Evolutionary conservation across 2,113 vertebrate species (phyloP).

Genomic region (Cebidichthys violaceus): DNA sequence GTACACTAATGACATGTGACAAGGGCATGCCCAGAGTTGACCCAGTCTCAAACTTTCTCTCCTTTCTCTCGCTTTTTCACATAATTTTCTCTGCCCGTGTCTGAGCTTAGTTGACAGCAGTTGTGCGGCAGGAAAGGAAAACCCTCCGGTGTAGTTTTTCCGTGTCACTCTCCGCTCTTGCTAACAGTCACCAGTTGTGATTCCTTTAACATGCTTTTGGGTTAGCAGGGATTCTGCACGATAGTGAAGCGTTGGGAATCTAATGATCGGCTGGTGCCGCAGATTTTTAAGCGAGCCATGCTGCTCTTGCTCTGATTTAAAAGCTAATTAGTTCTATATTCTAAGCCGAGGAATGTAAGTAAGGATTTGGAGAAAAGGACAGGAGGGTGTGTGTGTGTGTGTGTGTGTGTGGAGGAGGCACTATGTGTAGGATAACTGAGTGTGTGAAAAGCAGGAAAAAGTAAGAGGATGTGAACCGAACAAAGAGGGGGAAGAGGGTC

Average conservation of each 20-base stretch:
- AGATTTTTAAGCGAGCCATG: slow-evolving; percentile 36
- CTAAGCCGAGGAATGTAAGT: slow-evolving; percentile 51
- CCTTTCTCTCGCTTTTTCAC: slow-evolving; percentile 65
- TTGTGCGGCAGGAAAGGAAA: slow-evolving; percentile 64
- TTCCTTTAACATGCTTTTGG: slow-evolving; percentile 62
- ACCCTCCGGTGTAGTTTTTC: slow-evolving; percentile 72
- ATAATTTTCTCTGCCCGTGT: slow-evolving; percentile 52
- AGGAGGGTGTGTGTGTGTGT: slow-evolving; percentile 1
- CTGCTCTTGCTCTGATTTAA: slow-evolving; percentile 49
- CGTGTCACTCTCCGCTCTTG: slow-evolving; percentile 67
- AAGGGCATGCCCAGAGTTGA: slow-evolving; percentile 70
- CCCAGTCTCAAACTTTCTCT: slow-evolving; percentile 75
- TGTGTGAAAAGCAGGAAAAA: slow-evolving; percentile 39
- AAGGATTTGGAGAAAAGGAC: slow-evolving; percentile 51
- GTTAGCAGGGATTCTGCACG: slow-evolving; percentile 35
- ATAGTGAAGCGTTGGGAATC: slow-evolving; percentile 26
- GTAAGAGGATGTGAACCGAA: slow-evolving; percentile 54
- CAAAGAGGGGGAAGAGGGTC: slow-evolving; percentile 46
- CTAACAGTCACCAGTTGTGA: slow-evolving; percentile 67
- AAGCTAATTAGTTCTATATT: slow-evolving; percentile 61
- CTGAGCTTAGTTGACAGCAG: slow-evolving; percentile 76
- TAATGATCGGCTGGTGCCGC: slow-evolving; percentile 51
- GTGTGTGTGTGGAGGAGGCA: slow-evolving; percentile 4
- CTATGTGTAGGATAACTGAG: slow-evolving; percentile 32
- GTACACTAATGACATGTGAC: slow-evolving; percentile 75